A percentile compares a stretch with the other conserved stretches of the same genome.
Evolutionary conservation across 2,797 vertebrate genomes (phyloP).

Genomic region (Danio albolineatus): DNA sequence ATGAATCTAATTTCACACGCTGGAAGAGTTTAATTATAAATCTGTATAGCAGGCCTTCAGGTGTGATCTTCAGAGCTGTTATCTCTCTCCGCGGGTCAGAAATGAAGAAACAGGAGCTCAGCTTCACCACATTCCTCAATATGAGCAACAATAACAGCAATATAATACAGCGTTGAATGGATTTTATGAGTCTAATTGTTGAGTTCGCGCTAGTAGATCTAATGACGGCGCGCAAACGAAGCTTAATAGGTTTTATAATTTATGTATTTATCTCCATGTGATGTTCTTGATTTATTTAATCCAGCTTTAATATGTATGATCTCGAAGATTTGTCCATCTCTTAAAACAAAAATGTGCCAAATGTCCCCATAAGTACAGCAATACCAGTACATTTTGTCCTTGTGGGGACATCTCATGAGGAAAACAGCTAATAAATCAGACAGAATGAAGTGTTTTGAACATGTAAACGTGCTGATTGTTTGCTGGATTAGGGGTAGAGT

Average conservation of each 20-base stretch:
- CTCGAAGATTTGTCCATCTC: neutral
- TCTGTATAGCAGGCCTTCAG: neutral
- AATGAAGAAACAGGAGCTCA: neutral
- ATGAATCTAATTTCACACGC: constrained; percentile 32
- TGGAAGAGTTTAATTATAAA: constrained; percentile 38
- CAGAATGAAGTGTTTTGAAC: too few relatives aligned
- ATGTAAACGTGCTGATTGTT: too few relatives aligned
- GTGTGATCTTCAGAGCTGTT: constrained; percentile 29
- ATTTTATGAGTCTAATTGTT: neutral
- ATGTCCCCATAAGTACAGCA: too few relatives aligned
- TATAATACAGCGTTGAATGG: neutral
- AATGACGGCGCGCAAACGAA: neutral
- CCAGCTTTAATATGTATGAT: neutral
- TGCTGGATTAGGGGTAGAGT: too few relatives aligned
- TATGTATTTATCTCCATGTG: neutral
- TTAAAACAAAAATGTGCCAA: too few relatives aligned
- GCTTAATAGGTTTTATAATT: neutral
- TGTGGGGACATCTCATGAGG: too few relatives aligned
- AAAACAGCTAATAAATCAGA: too few relatives aligned
- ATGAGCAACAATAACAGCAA: neutral
- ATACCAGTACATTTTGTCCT: too few relatives aligned
- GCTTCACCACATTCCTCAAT: neutral
- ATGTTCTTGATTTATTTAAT: neutral
- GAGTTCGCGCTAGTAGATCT: neutral
- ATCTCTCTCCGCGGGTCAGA: neutral